Evolutionary conservation across 2,888 invertebrate genomes (phyloP).

Genomic region (Microdon myrmicae): DNA sequence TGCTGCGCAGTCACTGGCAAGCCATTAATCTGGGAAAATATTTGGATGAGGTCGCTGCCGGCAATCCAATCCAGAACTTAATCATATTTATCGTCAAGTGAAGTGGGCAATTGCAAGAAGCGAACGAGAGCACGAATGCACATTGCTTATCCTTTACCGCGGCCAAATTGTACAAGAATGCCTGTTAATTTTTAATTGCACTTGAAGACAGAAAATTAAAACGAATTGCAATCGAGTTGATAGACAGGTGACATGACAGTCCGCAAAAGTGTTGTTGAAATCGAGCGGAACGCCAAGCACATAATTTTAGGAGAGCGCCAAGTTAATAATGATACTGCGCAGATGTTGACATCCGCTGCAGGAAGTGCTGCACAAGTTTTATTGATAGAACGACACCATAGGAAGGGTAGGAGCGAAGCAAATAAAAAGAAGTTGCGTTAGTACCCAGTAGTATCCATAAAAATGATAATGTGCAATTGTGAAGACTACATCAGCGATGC

Average conservation of each 20-base stretch:
- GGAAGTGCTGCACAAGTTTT: slow-evolving; percentile 40
- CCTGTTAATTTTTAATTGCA: slow-evolving; percentile 15
- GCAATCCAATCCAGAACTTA: slow-evolving; percentile 34
- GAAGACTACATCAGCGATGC: too few relatives aligned
- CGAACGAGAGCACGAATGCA: too few relatives aligned
- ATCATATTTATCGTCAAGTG: slow-evolving; percentile 23
- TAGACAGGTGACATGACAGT: slow-evolving; percentile 39
- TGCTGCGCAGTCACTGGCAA: too few relatives aligned
- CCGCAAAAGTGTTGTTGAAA: slow-evolving; percentile 22
- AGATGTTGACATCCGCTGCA: slow-evolving; percentile 6
- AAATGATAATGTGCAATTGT: slow-evolving; percentile 26
- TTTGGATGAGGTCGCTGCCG: too few relatives aligned
- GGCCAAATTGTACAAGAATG: slow-evolving; percentile 10
- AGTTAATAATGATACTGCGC: slow-evolving; percentile 45
- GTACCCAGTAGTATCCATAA: slow-evolving; percentile 9
- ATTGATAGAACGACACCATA: slow-evolving; percentile 31
- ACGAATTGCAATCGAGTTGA: slow-evolving; percentile 35
- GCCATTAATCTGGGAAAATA: too few relatives aligned
- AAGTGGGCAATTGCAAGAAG: slow-evolving; percentile 19
- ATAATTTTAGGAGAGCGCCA: slow-evolving; percentile 39
- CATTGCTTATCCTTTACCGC: too few relatives aligned
- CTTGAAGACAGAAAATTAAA: too few relatives aligned
- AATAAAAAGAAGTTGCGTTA: neutral
- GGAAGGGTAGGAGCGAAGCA: slow-evolving; percentile 28
- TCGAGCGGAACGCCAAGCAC: slow-evolving; percentile 18